Evolutionary conservation across 2,113 vertebrate genomes (phyloP), one percentile per base, ranked within the genome.

Genomic region (Menura novaehollandiae): DNA sequence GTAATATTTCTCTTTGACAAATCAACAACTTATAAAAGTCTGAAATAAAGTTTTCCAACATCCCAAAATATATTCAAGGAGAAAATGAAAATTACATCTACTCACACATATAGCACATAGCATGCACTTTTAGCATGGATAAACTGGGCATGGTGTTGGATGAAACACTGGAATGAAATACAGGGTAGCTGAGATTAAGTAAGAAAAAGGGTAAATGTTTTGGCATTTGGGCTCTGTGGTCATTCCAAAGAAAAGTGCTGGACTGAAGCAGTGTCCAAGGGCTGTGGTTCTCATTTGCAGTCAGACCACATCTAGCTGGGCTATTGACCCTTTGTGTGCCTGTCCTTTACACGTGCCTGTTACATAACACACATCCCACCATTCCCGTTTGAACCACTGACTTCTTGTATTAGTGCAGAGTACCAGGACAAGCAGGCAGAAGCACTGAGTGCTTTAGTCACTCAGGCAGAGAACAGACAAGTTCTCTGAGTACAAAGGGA

Each of bases 251-350:
- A 30, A 62, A 76, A 89, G 41, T 51, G 27, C 49, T 91, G 89
- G 62, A 33, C 23, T 53, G 73, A 82, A 79, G 66, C 26, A 43
- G 28, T 62, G 69, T 78, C 74, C 75, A 58, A 55, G 59, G 81
- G 81, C 85, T 95, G 93, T 55, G 66, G 58, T 66, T 94, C 91
- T 91, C 82, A 77, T 93, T 32, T 83, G 51, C 81, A 76, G 49
- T 58, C 46, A 91, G 75, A 47, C 37, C 8, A 2, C 35, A 39
- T 21, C 51, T 47, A 76, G 23, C 59, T 6, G 3, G 37, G 33
- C 28, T 88, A 23, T 66, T 94, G 74, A 94, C 81, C 73, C 81
- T 85, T 94, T 82, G 51, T 63, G 79, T 93, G 81, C 81, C 89
- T 76, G 41, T 33, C 41, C 69, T 3, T 60, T 53, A 26, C 9